Evolutionary conservation across 2,113 vertebrate species (phyloP), one percentile per base, ranked within the genome.

Genomic region (Penelope pileata): DNA sequence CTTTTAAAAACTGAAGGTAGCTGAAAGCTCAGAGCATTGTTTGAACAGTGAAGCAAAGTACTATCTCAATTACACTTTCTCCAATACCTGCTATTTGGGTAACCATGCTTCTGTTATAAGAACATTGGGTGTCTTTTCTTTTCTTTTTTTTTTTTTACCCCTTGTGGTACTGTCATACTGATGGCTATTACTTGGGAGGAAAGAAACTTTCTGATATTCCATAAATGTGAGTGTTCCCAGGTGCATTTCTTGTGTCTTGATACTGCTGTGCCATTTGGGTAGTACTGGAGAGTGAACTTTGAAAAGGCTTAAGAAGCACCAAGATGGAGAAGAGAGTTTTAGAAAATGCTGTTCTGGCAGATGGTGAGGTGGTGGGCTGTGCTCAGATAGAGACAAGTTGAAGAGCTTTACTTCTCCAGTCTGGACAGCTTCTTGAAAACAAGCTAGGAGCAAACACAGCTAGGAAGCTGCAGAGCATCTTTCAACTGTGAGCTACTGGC

Each of bases 291-390:
- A 87, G 45, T 40, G 88, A 93, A 90, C 23, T 79, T 76, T 88
- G 53, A 76, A 76, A 83, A 81, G 38, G 32, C 12, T 53, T 59
- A 70, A 91, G 85, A 91, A 87, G 18, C 18, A 83, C 50, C 48
- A 83, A 94, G 58, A 89, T 51, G 48, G 81, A 94, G 74, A 90
- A 90, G 40, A 93, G 95, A 79, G 86, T 45, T 40, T 76, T 87
- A 93, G 58, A 56, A 93, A 77, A 67, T 69, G 36, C 67, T 80
- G 75, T 70, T 80, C 70, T 86, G 83, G 91, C 82, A 93, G 79
- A 83, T 94, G 79, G 82, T 80, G 75, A 80, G 79, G 74, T 86
- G 47, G 85, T 87, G 93, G 43, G 75, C 67, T 88, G 75, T 58
- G 91, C 63, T 95, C 78, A 91, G 72, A 86, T 69, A 68, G 79